Evolutionary conservation across 2,113 vertebrate species (phyloP), one percentile per base, ranked within the genome.

Genomic region (Reinhardtius hippoglossoides): DNA sequence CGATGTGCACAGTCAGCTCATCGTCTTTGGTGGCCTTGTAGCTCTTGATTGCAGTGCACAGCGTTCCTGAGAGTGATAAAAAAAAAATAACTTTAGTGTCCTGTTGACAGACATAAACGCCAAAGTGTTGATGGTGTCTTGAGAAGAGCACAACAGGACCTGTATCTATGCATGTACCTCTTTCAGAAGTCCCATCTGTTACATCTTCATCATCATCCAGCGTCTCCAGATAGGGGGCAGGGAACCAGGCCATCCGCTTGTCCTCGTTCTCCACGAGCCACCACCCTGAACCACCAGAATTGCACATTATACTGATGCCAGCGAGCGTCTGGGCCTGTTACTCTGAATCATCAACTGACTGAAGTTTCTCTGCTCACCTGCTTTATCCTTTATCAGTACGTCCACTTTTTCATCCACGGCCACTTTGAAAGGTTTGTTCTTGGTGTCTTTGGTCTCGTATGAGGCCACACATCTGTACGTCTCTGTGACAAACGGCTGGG

Each of bases 231-330:
- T 98, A 99, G 0, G 97, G 95, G 21, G 97, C 97, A 37, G 97
- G 98, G 86, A 99, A 99, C 97, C 97, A 99, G 60, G 97, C 96
- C 9, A 93, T 84, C 57, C 82, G 90, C 75, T 96, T 97, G 31
- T 93, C 91, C 26, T 96, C 76, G 0, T 96, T 99, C 78, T 95
- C 96, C 78, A 99, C 97, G 14, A 99, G 92, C 97, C 98, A 99
- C 97, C 98, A 99, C 0, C 97, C 98, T 99, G 80, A 64, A 55
- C 20, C 66, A 50, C 63, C 57, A 68, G 18, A 52, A 20, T 42
- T 40, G 57, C n/a, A 42, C 5, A 14, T 69, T 18, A 56, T 16
- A 35, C 23, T 9, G 16, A 26, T 21, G 50, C 21, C 57, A 1
- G 23, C 9, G 20, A 16, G 59, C 66, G 2, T 12, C 23, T 8